phyloP scores from a whole-genome alignment of 2,797 vertebrate species.

The Scolopax bukidnonensis region DNA sequence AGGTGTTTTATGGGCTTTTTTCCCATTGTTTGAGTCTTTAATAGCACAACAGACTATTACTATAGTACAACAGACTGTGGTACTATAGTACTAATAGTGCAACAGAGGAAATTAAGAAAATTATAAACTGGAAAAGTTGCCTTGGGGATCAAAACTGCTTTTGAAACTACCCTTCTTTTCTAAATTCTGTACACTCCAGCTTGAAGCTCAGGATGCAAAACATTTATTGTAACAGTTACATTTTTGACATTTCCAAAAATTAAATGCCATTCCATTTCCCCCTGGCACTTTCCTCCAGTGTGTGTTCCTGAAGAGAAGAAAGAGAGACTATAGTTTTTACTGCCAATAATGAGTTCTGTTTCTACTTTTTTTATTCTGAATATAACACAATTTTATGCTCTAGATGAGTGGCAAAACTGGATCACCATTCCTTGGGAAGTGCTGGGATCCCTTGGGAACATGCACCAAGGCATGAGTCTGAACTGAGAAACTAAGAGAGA shows the following conservation, averaged over 20 bases:
- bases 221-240: neutral
- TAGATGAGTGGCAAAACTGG: neutral
- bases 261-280: neutral
- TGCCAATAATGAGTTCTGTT: neutral
- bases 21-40: neutral
- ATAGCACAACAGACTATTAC: neutral
- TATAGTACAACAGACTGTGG: neutral
- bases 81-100: too few relatives aligned
- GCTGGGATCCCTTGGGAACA: neutral
- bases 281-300: neutral
- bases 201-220: neutral
- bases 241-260: neutral
- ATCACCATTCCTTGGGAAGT: neutral
- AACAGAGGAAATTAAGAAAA: neutral
- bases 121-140: neutral
- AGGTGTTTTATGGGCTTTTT: neutral
- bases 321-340: neutral
- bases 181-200: neutral
- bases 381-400: neutral
- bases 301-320: neutral
- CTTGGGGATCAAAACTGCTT: neutral
- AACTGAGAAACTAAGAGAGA: neutral
- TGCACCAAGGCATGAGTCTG: neutral
- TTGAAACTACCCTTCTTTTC: neutral
- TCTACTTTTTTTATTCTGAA: neutral